Evolutionary conservation across 2,797 vertebrate genomes (phyloP).

Genomic region (Setipinna tenuifilis): DNA sequence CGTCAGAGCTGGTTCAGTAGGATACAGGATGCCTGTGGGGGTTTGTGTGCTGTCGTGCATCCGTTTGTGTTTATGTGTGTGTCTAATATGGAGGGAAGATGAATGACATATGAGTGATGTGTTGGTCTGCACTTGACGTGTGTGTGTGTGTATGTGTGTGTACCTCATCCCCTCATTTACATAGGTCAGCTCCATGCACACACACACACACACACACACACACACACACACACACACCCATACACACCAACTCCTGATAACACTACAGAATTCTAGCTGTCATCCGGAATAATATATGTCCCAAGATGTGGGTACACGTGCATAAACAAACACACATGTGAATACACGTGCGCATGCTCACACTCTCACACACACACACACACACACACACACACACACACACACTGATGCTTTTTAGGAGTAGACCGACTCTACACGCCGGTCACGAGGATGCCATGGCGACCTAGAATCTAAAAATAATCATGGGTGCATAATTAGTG

Average conservation of each 20-base stretch:
- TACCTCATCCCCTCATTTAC: neutral
- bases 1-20: neutral
- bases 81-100: neutral
- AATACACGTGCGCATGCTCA: constrained; percentile 25
- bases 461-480: constrained; percentile 70
- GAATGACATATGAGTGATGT: neutral
- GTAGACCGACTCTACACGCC: constrained; percentile 40
- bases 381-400: neutral
- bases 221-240: neutral
- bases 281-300: neutral
- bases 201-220: constrained; percentile 2
- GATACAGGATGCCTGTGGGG: neutral
- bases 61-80: neutral
- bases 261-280: neutral
- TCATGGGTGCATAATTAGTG: constrained; percentile 64
- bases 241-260: neutral
- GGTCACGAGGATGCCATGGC: constrained; percentile 56
- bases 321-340: neutral
- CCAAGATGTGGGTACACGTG: constrained; percentile 1
- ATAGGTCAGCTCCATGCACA: neutral
- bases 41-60: neutral
- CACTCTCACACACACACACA: neutral
- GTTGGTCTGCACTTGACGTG: neutral
- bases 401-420: constrained; percentile 8
- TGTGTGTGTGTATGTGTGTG: neutral